Conservation (phyloP, 2,888 invertebrate genomes). For the Mythimna ferrago region DNA sequence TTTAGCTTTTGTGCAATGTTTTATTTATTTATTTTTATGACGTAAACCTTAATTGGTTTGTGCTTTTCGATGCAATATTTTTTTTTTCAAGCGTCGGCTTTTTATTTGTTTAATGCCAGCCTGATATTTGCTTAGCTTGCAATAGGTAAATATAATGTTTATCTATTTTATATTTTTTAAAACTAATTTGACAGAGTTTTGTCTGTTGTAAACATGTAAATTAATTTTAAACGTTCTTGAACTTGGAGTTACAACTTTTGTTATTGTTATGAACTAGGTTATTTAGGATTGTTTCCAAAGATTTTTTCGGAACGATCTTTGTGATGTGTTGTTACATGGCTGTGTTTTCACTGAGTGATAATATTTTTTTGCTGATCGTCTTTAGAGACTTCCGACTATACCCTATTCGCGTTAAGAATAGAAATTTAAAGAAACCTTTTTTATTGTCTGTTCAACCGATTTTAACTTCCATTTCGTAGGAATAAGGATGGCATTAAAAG, state of each 20-base stretch:
- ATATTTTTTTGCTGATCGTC: slow-evolving; percentile 12
- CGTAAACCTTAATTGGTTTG: slow-evolving; percentile 14
- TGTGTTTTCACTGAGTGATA: slow-evolving; percentile 52
- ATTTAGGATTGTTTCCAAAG: slow-evolving; percentile 10
- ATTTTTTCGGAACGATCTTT: slow-evolving; percentile 14
- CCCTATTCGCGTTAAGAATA: too few relatives aligned
- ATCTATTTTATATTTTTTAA: slow-evolving; percentile 5
- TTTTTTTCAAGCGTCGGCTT: slow-evolving; percentile 28
- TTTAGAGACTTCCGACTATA: not conserved
- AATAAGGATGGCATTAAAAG: too few relatives aligned
- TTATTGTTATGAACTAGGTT: slow-evolving; percentile 24
- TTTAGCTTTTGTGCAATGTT: slow-evolving; percentile 52
- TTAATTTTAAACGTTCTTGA: slow-evolving; percentile 14
- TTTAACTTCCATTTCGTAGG: too few relatives aligned
- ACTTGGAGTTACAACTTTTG: slow-evolving; percentile 31
- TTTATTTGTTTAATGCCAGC: slow-evolving; percentile 59
- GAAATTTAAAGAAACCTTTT: too few relatives aligned
- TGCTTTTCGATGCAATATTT: slow-evolving; percentile 60
- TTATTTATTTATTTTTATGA: slow-evolving; percentile 33
- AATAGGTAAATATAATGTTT: slow-evolving; percentile 10
- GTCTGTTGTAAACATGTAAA: not conserved
- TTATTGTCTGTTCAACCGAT: too few relatives aligned
- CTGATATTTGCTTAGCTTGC: slow-evolving; percentile 53
- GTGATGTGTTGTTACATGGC: slow-evolving; percentile 53
- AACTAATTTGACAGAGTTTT: not conserved